These are phyloP conservation scores for Morbakka virulenta DNA, from an alignment of 30 jellyfish, hydroid and myxozoan species.

Conservation along the genomic window DNA sequence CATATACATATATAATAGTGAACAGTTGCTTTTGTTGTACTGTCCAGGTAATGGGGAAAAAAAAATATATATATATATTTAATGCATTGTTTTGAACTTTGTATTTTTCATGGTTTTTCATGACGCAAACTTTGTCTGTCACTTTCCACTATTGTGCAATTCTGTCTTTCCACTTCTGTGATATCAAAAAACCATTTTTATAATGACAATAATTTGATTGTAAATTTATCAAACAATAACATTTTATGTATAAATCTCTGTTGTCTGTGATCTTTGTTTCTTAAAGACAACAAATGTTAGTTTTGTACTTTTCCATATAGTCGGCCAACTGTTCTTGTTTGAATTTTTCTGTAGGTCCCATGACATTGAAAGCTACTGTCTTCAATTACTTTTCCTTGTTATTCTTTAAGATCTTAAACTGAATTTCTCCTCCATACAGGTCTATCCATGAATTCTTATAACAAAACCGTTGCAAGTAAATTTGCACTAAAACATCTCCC, in stretches of 20 bases:
- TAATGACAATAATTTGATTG: conserved; percentile 10
- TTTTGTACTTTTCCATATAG: conserved; percentile 17
- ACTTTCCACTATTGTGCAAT: conserved; percentile 16
- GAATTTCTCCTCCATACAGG: conserved; percentile 23
- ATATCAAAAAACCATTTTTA: conserved; percentile 1
- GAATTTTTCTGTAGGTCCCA: not conserved
- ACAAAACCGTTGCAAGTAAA: not conserved
- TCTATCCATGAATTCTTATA: conserved; percentile 1
- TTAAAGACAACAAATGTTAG: not conserved
- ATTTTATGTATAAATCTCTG: not conserved
- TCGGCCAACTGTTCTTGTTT: conserved; percentile 14
- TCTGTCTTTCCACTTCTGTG: conserved; percentile 23
- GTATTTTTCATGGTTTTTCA: conserved; percentile 14
- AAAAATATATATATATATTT: conserved; percentile 9
- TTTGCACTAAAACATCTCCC: conserved; percentile 1
- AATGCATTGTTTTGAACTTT: conserved; percentile 14
- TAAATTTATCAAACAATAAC: not conserved
- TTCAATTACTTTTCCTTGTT: not conserved
- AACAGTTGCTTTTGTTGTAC: conserved; percentile 21
- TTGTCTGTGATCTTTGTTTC: not conserved
- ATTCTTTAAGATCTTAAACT: not conserved
- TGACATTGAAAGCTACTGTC: conserved; percentile 19
- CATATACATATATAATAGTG: conserved; percentile 29
- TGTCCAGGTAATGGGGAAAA: conserved; percentile 1
- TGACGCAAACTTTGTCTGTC: conserved; percentile 30